phyloP scores from a whole-genome alignment of 2,113 vertebrate genomes.

The Serinus canaria region DNA sequence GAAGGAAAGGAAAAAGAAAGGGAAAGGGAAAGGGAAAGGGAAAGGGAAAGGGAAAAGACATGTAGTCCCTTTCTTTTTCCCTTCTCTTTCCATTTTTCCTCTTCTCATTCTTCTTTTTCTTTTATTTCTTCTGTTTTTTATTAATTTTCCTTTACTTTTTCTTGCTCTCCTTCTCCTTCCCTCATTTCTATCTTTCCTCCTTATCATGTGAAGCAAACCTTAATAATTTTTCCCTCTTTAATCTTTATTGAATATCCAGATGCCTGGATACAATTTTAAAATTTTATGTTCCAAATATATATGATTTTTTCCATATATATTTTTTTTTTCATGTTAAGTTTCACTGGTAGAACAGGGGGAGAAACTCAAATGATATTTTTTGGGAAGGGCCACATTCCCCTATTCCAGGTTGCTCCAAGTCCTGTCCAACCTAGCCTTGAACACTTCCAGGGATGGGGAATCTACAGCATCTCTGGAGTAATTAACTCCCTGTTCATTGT shows the following conservation, averaged over 20 bases:
- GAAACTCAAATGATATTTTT: not conserved
- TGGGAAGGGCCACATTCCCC: not conserved
- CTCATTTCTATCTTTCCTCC: not conserved
- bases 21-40: no score
- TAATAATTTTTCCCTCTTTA: not conserved
- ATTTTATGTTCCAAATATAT: not conserved
- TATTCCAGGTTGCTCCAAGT: not conserved
- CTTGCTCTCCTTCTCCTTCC: not conserved
- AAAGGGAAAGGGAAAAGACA: not conserved
- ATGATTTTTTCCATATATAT: not conserved
- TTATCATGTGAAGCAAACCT: not conserved
- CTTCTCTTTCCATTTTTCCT: not conserved
- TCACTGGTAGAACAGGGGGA: accelerated
- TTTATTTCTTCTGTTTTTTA: accelerated
- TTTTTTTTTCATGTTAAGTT: not conserved
- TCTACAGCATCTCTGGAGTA: no score
- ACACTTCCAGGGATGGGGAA: not conserved
- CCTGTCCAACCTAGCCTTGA: accelerated
- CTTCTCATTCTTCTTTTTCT: not conserved
- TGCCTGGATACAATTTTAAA: not conserved
- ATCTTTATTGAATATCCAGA: not conserved
- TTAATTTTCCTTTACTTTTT: not conserved
- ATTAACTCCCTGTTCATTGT: not conserved
- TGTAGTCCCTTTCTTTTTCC: not conserved
- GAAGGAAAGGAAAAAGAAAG: no score